Percentiles rank a stretch among this genome's conserved stretches.
Evolutionary conservation across 2,888 invertebrate genomes (phyloP).

Genomic region (Sicus ferrugineus): DNA sequence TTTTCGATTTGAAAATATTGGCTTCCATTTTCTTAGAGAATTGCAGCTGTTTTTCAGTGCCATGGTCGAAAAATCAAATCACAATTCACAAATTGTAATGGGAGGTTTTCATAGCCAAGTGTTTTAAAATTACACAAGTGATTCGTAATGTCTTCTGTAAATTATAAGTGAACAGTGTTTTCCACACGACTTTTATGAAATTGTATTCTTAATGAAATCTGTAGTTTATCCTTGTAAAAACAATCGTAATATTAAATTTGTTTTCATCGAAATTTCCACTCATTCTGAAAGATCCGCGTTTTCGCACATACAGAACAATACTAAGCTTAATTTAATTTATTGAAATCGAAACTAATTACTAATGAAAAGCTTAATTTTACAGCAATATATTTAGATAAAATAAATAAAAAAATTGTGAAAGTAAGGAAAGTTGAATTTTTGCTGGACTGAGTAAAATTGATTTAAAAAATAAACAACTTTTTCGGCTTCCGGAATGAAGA

Average conservation of each 20-base stretch:
- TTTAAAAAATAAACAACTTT: too few relatives aligned
- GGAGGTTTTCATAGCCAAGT: too few relatives aligned
- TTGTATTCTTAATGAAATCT: background rate
- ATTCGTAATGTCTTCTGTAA: background rate
- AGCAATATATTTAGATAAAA: too few relatives aligned
- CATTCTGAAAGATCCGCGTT: background rate
- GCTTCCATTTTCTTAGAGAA: background rate
- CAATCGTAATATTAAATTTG: conserved; percentile 9
- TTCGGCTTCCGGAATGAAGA: too few relatives aligned
- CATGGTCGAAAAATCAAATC: conserved; percentile 26
- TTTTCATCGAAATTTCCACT: background rate
- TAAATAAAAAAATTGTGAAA: background rate
- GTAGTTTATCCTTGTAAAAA: conserved; percentile 4
- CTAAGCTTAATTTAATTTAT: background rate
- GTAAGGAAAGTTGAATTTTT: too few relatives aligned
- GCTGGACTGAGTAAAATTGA: too few relatives aligned
- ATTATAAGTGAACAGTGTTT: background rate
- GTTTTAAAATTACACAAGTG: background rate
- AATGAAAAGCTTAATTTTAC: too few relatives aligned
- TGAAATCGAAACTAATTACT: conserved; percentile 10
- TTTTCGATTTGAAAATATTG: too few relatives aligned
- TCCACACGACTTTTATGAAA: background rate
- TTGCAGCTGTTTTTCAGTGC: conserved; percentile 23
- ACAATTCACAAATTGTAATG: too few relatives aligned
- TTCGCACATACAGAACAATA: background rate